Base-by-base conservation (phyloP, 2,888 invertebrate genomes). In the Microctonus hyperodae region DNA sequence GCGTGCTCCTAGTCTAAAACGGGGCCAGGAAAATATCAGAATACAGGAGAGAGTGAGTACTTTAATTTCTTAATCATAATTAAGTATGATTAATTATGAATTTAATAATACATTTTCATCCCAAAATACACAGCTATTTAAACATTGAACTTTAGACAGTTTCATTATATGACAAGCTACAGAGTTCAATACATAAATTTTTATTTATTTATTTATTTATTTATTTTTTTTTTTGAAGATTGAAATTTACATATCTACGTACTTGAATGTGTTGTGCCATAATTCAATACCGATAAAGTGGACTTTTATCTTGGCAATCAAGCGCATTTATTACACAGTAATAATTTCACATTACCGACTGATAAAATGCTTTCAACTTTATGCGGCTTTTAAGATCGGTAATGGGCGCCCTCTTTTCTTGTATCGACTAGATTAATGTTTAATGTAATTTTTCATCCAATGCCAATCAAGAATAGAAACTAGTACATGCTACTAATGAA, bases 1-100 rank as follows among this genome's bases (percentile, higher is more conserved):
- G 70, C 88, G 93, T 72, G 92, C 92, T 76, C 93, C 93, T 28
- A 90, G 90, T 37, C 85, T 93, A 76, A 93, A 93, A 79, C 88
- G 93, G 79, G 93, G 93, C 73, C 92, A 91, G 83, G 89, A 90
- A 81, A 93, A 93, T 79, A 90, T 91, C 74, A 89, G 91, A 66
- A 90, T 92, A 68, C 88, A 90, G 59, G 91, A 92, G 85, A 87
- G 92, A 89, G 92, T 92, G 76, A 92, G 92, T 89, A 70, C 58
- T 59, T 23, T 9, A 50, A 59, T 48, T 51, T 64, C 1, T 35
- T 53, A 40, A 81, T 75, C 86, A 82, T 69, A 86, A 86, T 86
- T 22, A 9, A 53, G 25, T 25, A 22, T 25, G n/a, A 23, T 53
- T 25, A 13, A 25, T 22, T 10, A 23, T 13, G 53, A n/a, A 9